A percentile compares a stretch with the other conserved stretches of the same genome.
These are phyloP conservation scores for Drosophila ustulata DNA, from an alignment of 2,888 invertebrate genomes.

Conservation along the genomic window DNA sequence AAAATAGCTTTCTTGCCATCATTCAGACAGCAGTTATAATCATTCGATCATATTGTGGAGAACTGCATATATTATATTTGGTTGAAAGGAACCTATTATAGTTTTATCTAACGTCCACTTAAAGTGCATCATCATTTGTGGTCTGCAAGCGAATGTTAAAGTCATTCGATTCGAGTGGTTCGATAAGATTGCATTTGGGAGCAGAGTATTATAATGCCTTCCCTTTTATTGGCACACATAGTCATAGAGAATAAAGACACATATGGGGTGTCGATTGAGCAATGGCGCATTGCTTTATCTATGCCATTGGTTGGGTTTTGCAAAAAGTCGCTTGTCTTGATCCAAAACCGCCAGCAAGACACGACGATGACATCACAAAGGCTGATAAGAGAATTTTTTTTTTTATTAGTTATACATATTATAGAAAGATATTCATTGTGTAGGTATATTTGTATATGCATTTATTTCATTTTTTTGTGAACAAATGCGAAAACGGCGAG, in stretches of 20 bases:
- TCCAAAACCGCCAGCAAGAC: constrained; percentile 22
- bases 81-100: background rate
- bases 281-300: constrained; percentile 31
- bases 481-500: background rate
- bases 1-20: background rate
- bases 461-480: constrained; percentile 12
- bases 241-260: constrained; percentile 3
- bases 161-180: background rate
- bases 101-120: background rate
- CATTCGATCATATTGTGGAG: background rate
- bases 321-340: constrained; percentile 34
- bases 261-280: constrained; percentile 17
- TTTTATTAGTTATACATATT: background rate
- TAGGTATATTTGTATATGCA: constrained; percentile 7
- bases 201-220: background rate
- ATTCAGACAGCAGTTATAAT: background rate
- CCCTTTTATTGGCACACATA: constrained; percentile 7
- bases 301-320: constrained; percentile 9
- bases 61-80: constrained; percentile 2
- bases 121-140: background rate
- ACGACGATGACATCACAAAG: constrained; percentile 41
- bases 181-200: background rate
- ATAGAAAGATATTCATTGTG: constrained; percentile 9
- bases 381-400: constrained; percentile 29
- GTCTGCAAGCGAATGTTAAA: background rate